Base-by-base conservation (phyloP, 2,113 vertebrate species). In the Mystacornis crossleyi region DNA sequence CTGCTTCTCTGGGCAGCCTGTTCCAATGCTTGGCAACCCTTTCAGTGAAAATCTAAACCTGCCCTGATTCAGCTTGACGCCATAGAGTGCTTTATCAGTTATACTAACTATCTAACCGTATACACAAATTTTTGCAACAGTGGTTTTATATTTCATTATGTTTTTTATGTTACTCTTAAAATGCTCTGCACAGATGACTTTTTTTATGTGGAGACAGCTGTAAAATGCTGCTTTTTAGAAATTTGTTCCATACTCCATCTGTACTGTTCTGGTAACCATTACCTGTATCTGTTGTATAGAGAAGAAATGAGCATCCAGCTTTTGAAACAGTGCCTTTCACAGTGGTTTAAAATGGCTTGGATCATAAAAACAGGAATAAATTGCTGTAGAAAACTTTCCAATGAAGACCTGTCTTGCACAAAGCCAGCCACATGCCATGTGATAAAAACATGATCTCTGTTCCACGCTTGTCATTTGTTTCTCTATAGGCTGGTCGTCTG, bases 401-500 rank as follows among this genome's bases (percentile, higher is more conserved):
- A 1, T 42, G 20, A 38, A 84, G 34, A 81, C 13, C 14, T 51
- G 4, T 60, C 31, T 80, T 80, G 45, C 6, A 65, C 55, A 81
- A 70, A 84, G 20, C 18, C 58, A 43, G 10, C 42, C 10, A 65
- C 42, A 77, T 33, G 19, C 31, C 42, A 14, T 1, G 2, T 69
- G 33, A 29, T 45, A n/a, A 81, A 66, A 72, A 34, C 5, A 14
- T 4, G 1, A 43, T 87, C n/a, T 45, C 18, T 31, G 19, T 50
- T 93, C 21, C 67, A 1, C 14, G 6, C 7, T 29, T 83, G 13
- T 58, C 4, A 5, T 47, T 92, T 97, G 18, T 95, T 97, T 62
- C 70, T 11, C 2, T 89, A 7, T 78, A 99, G 98, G 98, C 98
- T 57, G 98, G 98, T 71, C 98, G 98, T 74, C 95, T 99, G 70